phyloP scores from a whole-genome alignment of 2,888 invertebrate species.

The Xanthia icteritia region DNA sequence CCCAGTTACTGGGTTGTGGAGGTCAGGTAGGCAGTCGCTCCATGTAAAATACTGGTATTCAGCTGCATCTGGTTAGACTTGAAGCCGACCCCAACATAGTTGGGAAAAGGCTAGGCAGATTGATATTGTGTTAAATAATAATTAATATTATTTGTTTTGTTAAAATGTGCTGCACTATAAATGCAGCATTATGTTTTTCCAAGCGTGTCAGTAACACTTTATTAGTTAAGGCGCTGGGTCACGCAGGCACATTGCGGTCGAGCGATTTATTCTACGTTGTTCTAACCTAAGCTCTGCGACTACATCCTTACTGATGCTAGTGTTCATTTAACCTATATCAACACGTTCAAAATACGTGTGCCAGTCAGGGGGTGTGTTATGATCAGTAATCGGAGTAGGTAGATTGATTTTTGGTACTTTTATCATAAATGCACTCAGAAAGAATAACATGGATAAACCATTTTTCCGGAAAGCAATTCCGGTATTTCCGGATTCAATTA shows the following conservation, averaged over 20 bases:
- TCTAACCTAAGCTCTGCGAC: background rate
- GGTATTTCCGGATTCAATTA: no score
- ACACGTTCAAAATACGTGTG: background rate
- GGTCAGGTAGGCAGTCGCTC: no score
- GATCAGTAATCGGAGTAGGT: no score
- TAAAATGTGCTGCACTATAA: background rate
- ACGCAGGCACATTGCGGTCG: constrained; percentile 17
- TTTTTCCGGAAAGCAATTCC: no score
- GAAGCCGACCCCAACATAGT: no score
- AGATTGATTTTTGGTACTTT: no score
- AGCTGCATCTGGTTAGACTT: no score
- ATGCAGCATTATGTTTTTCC: background rate
- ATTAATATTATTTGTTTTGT: background rate
- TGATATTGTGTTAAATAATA: background rate
- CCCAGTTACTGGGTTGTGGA: no score
- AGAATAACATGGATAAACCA: no score
- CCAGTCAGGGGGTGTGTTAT: background rate
- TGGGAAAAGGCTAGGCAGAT: no score
- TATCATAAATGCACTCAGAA: no score
- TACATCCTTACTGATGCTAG: background rate
- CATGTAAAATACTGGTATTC: no score
- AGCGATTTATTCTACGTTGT: background rate
- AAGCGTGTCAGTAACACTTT: constrained; percentile 37
- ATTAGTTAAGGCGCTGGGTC: background rate
- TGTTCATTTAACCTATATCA: background rate